phyloP scores from a whole-genome alignment of 35 echinoderm and acorn worm genomes.

The Patiria miniata region DNA sequence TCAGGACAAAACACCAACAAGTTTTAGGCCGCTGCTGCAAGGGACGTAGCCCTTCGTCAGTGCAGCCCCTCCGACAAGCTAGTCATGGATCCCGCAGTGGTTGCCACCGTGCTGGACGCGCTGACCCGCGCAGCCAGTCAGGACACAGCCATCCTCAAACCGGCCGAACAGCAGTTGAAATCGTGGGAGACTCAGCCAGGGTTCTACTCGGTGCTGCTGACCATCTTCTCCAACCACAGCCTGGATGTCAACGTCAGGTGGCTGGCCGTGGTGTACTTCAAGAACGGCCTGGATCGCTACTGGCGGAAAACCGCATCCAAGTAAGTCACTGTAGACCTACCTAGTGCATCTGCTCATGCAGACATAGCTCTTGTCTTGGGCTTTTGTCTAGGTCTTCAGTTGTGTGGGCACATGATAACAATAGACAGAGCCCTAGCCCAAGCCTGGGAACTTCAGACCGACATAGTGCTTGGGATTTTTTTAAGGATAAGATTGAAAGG shows the following conservation, averaged over 20 bases:
- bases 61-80: no score
- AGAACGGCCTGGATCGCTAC: conserved; percentile 95
- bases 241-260: conserved; percentile 93
- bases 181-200: conserved; percentile 94
- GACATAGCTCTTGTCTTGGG: no score
- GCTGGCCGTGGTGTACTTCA: conserved; percentile 95
- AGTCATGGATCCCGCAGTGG: conserved; percentile 42
- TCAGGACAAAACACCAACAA: no score
- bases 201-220: conserved; percentile 80
- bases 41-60: no score
- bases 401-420: no score
- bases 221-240: conserved; percentile 83
- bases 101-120: conserved; percentile 64
- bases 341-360: not conserved
- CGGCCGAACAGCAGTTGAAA: conserved; percentile 94
- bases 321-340: conserved; percentile 45
- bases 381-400: not conserved
- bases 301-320: conserved; percentile 90
- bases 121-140: conserved; percentile 86
- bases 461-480: no score
- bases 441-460: no score
- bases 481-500: no score
- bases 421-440: no score
- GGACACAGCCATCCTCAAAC: conserved; percentile 80
- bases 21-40: no score